phyloP scores from a whole-genome alignment of 2,113 vertebrate genomes.

The Pristiophorus japonicus region DNA sequence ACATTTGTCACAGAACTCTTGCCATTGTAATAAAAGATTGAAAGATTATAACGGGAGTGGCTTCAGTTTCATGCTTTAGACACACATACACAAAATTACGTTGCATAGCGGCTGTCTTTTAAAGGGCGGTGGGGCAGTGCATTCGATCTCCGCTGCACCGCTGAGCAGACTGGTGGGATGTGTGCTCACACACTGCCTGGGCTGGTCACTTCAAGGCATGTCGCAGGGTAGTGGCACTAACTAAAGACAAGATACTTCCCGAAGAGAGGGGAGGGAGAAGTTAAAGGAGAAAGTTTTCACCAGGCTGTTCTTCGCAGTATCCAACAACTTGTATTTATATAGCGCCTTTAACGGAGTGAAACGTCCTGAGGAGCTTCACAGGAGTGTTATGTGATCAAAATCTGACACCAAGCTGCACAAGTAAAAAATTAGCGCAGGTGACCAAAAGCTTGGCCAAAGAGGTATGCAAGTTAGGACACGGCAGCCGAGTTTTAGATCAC shows the following conservation, averaged over 20 bases:
- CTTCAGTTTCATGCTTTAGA: background rate
- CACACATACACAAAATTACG: background rate
- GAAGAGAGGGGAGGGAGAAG: background rate
- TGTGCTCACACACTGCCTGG: background rate
- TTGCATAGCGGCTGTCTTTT: background rate
- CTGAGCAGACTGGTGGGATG: background rate
- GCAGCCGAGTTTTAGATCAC: too few species aligned
- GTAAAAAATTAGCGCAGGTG: too few species aligned
- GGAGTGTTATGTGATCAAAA: too few species aligned
- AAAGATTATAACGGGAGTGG: slow-evolving; percentile 12
- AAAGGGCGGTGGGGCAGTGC: background rate
- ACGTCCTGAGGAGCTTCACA: too few species aligned
- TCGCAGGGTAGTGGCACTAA: background rate
- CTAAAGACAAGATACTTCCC: background rate
- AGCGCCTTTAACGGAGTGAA: background rate
- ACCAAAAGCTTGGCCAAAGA: too few species aligned
- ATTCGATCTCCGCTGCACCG: background rate
- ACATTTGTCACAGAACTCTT: slow-evolving; percentile 42
- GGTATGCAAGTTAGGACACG: too few species aligned
- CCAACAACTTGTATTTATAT: background rate
- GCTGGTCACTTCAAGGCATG: background rate
- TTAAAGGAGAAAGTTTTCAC: background rate
- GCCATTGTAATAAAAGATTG: slow-evolving; percentile 37
- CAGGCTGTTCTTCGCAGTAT: background rate
- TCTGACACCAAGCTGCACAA: too few species aligned